Percentiles rank a stretch among this genome's conserved stretches.
phyloP scores from a whole-genome alignment of 1,140 invertebrate genomes.

The Cylas formicarius region DNA sequence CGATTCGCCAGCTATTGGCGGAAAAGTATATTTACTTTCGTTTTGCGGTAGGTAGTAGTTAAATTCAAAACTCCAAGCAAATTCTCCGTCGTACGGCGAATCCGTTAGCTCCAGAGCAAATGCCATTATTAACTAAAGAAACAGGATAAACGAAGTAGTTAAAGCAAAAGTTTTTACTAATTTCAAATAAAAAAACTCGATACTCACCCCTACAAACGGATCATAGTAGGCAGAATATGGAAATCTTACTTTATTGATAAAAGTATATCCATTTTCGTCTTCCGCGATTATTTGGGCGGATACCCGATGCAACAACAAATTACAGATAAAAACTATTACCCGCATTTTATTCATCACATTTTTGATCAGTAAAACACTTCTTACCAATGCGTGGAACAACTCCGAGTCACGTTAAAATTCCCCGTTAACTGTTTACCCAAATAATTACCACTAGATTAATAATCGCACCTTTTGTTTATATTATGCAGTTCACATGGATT shows the following conservation, averaged over 20 bases:
- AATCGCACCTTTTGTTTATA: no score
- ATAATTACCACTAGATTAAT: no score
- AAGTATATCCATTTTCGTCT: slow-evolving; percentile 13
- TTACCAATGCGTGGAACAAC: no score
- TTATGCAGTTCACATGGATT: no score
- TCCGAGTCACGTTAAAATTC: no score
- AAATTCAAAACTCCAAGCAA: slow-evolving; percentile 71
- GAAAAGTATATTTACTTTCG: slow-evolving; percentile 32
- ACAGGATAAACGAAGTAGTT: not conserved
- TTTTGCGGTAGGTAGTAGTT: slow-evolving; percentile 50
- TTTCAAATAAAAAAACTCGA: not conserved
- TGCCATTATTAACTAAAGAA: slow-evolving; percentile 53
- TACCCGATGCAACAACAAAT: no score
- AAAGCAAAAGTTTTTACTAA: not conserved
- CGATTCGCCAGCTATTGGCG: slow-evolving; percentile 23
- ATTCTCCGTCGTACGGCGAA: slow-evolving; percentile 60
- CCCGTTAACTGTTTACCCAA: no score
- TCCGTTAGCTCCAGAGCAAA: slow-evolving; percentile 64
- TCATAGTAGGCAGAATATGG: slow-evolving; percentile 20
- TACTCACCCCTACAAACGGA: slow-evolving; percentile 27
- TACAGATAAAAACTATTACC: no score
- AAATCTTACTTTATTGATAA: slow-evolving; percentile 21
- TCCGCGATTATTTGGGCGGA: no score
- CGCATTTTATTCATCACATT: no score
- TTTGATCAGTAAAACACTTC: no score